phyloP scores from a whole-genome alignment of 2,888 invertebrate species.

The Sepioteuthis lessoniana region DNA sequence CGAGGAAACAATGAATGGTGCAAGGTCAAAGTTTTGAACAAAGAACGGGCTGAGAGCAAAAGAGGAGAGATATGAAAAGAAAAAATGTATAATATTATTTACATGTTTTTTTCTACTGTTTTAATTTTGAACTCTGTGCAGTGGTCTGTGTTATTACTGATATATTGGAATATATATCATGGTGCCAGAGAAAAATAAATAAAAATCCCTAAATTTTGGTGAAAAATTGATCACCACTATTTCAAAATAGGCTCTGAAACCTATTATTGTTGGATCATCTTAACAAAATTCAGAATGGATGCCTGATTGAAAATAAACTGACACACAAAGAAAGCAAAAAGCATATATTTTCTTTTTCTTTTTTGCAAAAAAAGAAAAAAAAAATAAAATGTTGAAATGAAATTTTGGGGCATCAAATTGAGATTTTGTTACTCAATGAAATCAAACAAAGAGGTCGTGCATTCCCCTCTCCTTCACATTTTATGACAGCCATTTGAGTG shows the following conservation, averaged over 20 bases:
- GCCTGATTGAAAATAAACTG: neutral
- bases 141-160: slow-evolving; percentile 13
- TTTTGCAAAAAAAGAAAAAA: no score
- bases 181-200: neutral
- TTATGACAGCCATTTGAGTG: neutral
- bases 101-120: neutral
- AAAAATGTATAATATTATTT: slow-evolving; percentile 11
- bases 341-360: no score
- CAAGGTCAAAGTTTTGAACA: slow-evolving; percentile 14
- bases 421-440: neutral
- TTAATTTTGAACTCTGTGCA: slow-evolving; percentile 8
- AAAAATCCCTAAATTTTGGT: neutral
- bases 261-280: neutral
- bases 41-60: neutral
- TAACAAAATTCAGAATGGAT: neutral
- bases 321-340: no score
- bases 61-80: slow-evolving; percentile 33
- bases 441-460: neutral
- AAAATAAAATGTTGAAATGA: no score
- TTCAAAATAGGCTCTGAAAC: neutral
- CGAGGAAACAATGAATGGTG: slow-evolving; percentile 33
- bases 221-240: neutral
- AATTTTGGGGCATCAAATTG: no score
- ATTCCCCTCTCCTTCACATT: neutral
- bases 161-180: neutral